phyloP scores from a whole-genome alignment of 2,888 invertebrate genomes.

The Tipula unca region DNA sequence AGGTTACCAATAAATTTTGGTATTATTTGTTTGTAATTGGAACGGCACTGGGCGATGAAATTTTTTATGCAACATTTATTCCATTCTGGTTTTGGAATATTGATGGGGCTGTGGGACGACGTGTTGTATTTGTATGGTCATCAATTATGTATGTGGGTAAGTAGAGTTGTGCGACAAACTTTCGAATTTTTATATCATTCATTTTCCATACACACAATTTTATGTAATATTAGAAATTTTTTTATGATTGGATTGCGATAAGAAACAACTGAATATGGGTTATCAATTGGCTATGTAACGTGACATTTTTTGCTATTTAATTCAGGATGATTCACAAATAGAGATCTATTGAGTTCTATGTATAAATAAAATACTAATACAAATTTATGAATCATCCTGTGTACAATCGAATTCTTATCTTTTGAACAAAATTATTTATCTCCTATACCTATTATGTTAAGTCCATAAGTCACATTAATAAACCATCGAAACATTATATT shows the following conservation, averaged over 20 bases:
- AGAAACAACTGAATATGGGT: background rate
- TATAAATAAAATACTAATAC: background rate
- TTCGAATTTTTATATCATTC: background rate
- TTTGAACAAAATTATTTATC: background rate
- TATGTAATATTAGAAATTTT: background rate
- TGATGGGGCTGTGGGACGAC: constrained; percentile 75
- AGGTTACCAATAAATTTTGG: constrained; percentile 66
- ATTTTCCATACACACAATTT: background rate
- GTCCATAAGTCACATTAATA: background rate
- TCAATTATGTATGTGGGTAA: constrained; percentile 76
- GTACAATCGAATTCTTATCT: background rate
- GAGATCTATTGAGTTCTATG: background rate
- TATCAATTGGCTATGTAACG: background rate
- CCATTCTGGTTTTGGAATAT: constrained; percentile 94
- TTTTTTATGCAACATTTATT: constrained; percentile 84
- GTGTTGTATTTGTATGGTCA: constrained; percentile 76
- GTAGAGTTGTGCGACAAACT: constrained; percentile 23
- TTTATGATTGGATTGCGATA: background rate
- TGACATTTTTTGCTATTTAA: background rate
- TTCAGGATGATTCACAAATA: background rate
- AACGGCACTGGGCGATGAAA: constrained; percentile 81
- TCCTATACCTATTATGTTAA: background rate
- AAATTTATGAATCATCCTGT: background rate
- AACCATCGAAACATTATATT: background rate
- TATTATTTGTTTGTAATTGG: constrained; percentile 78